A percentile compares a stretch with the other conserved stretches of the same genome.
phyloP scores from a whole-genome alignment of 2,797 vertebrate genomes.

The Crocidura indochinensis region DNA sequence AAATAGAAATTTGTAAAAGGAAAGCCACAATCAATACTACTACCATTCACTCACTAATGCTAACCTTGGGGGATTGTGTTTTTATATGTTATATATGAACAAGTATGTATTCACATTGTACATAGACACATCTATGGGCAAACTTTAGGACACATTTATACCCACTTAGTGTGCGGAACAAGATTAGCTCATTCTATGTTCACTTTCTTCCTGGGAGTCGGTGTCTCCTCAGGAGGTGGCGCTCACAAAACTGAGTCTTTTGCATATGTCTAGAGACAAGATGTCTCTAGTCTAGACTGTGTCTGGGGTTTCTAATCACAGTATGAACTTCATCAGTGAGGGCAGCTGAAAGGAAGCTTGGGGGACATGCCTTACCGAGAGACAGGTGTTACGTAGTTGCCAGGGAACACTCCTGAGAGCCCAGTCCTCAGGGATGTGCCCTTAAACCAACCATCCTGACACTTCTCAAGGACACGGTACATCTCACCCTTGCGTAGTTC shows the following conservation, averaged over 20 bases:
- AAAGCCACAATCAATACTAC: background rate
- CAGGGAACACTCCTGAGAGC: conserved; percentile 97
- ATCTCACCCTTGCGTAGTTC: conserved; percentile 98
- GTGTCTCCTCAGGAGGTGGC: background rate
- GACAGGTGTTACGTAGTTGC: conserved; percentile 98
- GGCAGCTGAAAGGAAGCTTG: background rate
- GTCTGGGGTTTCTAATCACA: background rate
- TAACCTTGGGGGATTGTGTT: too few relatives aligned
- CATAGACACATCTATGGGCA: background rate
- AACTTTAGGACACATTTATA: background rate
- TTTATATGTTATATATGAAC: background rate
- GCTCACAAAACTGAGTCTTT: background rate
- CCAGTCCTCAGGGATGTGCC: conserved; percentile 96
- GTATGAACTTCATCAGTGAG: background rate
- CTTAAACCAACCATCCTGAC: conserved; percentile 99
- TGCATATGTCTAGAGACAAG: background rate
- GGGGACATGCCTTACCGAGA: conserved; percentile 91
- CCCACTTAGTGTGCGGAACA: background rate
- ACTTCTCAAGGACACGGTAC: conserved; percentile 99
- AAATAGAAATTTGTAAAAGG: conserved; percentile 3
- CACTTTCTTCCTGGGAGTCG: background rate
- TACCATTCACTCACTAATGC: background rate
- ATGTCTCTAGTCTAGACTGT: background rate
- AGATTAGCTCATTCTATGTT: background rate
- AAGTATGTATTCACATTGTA: background rate